phyloP scores from a whole-genome alignment of 2,888 invertebrate genomes.

The Mesopsocus fuscifrons region DNA sequence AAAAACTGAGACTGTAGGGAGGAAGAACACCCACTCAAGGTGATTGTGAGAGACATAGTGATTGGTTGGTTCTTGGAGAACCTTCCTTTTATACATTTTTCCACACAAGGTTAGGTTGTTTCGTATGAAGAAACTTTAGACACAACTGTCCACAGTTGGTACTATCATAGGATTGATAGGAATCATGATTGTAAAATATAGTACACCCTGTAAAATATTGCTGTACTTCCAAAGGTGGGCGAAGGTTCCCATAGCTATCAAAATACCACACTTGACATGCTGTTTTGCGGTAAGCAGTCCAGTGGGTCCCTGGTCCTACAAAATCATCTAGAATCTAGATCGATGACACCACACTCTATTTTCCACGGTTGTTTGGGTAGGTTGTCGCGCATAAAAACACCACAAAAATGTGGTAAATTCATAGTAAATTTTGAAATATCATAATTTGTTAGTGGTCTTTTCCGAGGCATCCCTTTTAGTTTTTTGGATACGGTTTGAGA shows the following conservation, averaged over 20 bases:
- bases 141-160: conserved; percentile 20
- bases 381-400: conserved; percentile 11
- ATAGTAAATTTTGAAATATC: background rate
- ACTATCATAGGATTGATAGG: conserved; percentile 19
- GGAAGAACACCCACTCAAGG: conserved; percentile 17
- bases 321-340: conserved; percentile 9
- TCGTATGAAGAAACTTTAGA: conserved; percentile 18
- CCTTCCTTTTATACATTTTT: conserved; percentile 1
- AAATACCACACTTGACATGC: conserved; percentile 20
- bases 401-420: background rate
- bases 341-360: conserved; percentile 8
- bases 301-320: conserved; percentile 7
- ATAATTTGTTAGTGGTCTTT: conserved; percentile 1
- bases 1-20: conserved; percentile 17
- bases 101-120: no score
- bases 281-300: conserved; percentile 13
- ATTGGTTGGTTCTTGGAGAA: conserved; percentile 11
- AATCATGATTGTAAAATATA: conserved; percentile 19
- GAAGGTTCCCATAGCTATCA: conserved; percentile 22
- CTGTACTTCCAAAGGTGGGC: no score
- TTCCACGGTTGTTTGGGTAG: conserved; percentile 8
- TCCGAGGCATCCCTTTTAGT: conserved; percentile 14
- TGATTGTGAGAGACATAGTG: conserved; percentile 19
- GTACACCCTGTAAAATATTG: conserved; percentile 13
- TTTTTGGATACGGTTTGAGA: conserved; percentile 12